These are phyloP conservation scores for Euzophera pinguis DNA, from an alignment of 2,888 invertebrate species.

Conservation along the genomic window DNA sequence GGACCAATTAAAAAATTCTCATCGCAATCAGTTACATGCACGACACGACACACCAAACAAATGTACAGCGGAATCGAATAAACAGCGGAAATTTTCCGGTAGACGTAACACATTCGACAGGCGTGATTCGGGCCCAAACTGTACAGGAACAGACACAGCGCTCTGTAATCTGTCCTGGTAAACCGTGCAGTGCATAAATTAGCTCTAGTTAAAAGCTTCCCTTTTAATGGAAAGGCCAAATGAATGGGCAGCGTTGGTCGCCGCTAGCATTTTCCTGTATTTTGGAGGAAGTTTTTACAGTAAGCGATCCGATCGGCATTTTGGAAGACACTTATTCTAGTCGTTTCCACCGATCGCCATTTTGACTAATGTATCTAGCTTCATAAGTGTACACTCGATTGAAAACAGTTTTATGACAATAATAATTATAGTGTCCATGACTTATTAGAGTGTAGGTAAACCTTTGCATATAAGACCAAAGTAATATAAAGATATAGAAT, in stretches of 20 bases:
- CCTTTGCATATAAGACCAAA: too few relatives aligned
- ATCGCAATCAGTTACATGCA: neutral
- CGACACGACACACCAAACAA: constrained; percentile 6
- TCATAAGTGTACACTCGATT: too few relatives aligned
- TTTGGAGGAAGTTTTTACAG: constrained; percentile 13
- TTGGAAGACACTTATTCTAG: neutral
- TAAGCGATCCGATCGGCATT: neutral
- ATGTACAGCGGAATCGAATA: constrained; percentile 40
- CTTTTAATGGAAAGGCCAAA: constrained; percentile 71
- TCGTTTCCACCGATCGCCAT: too few relatives aligned
- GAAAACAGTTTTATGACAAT: too few relatives aligned
- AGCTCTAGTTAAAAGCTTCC: constrained; percentile 72
- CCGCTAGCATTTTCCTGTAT: constrained; percentile 29
- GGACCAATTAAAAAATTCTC: neutral
- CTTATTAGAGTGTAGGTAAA: too few relatives aligned
- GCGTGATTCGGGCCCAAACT: constrained; percentile 52
- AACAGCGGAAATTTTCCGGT: constrained; percentile 50
- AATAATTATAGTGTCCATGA: too few relatives aligned
- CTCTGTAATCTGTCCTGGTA: constrained; percentile 73
- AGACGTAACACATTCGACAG: constrained; percentile 52
- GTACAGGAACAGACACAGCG: constrained; percentile 49
- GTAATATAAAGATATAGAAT: too few relatives aligned
- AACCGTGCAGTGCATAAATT: constrained; percentile 74
- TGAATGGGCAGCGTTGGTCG: constrained; percentile 60
- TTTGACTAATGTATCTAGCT: too few relatives aligned